A percentile compares a stretch with the other conserved stretches of the same genome.
Evolutionary conservation across 2,113 vertebrate genomes (phyloP).

Genomic region (Coturnix japonica): DNA sequence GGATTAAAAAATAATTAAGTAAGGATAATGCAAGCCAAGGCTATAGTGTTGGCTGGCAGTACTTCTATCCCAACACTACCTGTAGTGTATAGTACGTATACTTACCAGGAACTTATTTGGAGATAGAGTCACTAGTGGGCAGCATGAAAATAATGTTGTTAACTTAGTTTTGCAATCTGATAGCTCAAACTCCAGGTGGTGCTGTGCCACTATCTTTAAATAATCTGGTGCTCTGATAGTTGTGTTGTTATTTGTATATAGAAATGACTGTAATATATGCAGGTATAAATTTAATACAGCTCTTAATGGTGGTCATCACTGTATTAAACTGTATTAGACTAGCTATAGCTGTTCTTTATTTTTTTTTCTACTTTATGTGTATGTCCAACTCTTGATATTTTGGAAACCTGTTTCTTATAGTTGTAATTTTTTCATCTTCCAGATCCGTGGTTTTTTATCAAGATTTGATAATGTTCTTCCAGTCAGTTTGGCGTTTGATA

Average conservation of each 20-base stretch:
- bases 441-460: constrained; percentile 98
- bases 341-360: accelerated
- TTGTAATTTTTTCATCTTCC: constrained; percentile 14
- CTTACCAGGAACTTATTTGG: neutral
- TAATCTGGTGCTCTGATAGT: neutral
- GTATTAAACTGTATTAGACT: neutral
- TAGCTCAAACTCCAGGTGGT: constrained; percentile 70
- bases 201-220: constrained; percentile 50
- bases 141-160: neutral
- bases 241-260: neutral
- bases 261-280: neutral
- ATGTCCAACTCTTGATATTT: neutral
- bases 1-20: neutral
- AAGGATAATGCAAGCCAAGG: neutral
- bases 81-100: too few relatives aligned
- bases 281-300: neutral
- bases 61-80: neutral
- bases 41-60: neutral
- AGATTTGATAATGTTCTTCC: constrained; percentile 98
- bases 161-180: neutral
- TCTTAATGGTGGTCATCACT: neutral
- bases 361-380: neutral
- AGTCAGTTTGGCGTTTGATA: constrained; percentile 97
- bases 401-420: neutral
- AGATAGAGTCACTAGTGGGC: neutral